A percentile compares a stretch with the other conserved stretches of the same genome.
Conservation (phyloP, 2,113 vertebrate genomes). For the Cinclus mexicanus region DNA sequence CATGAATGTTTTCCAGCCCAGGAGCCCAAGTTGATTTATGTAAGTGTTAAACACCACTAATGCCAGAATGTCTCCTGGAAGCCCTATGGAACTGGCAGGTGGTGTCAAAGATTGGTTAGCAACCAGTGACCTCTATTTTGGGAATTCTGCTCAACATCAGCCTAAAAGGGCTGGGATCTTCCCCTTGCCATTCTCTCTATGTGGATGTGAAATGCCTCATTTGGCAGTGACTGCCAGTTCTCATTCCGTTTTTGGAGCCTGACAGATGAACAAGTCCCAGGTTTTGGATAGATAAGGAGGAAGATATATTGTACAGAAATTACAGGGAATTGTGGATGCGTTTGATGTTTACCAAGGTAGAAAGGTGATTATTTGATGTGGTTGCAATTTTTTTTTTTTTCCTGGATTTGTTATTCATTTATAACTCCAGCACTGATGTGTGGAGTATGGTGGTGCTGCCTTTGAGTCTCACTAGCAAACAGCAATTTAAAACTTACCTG, state of each 20-base stretch:
- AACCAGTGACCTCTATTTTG: neutral
- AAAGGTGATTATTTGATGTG: neutral
- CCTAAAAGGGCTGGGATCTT: neutral
- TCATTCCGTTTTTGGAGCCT: neutral
- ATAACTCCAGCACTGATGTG: neutral
- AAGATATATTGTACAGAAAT: neutral
- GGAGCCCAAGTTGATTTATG: neutral
- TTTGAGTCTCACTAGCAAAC: neutral
- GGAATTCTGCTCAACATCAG: neutral
- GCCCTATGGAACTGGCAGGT: neutral
- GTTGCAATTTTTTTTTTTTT: neutral
- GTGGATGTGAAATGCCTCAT: neutral
- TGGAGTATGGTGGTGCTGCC: neutral
- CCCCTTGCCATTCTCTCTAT: neutral
- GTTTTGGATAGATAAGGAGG: neutral
- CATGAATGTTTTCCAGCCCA: neutral
- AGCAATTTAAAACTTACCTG: neutral
- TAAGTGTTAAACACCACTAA: neutral
- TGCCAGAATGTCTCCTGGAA: neutral
- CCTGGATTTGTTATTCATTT: neutral
- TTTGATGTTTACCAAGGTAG: neutral
- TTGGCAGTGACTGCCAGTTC: neutral
- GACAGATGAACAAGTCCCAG: neutral
- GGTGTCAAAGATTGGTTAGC: neutral
- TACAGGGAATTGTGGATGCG: neutral